Conservation (phyloP, 2,888 invertebrate species). For the Pachydiplax longipennis region DNA sequence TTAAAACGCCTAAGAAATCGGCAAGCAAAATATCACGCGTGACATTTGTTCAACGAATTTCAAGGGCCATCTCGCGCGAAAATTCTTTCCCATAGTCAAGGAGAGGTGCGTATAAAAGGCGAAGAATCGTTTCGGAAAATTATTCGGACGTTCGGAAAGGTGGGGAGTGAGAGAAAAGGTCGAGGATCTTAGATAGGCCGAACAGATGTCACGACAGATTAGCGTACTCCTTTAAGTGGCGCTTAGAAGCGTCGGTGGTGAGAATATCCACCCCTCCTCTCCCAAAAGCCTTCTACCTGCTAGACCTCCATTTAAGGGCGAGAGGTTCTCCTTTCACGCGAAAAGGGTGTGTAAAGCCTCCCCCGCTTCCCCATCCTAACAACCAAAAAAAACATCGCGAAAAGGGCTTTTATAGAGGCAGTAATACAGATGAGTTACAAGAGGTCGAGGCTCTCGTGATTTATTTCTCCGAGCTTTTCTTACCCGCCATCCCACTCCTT, state of each 20-base stretch:
- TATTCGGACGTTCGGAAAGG: too few species aligned
- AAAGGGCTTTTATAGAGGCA: neutral
- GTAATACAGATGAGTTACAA: slow-evolving; percentile 36
- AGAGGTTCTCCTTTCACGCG: neutral
- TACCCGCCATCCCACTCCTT: neutral
- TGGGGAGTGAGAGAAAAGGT: too few species aligned
- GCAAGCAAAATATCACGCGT: too few species aligned
- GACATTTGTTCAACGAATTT: too few species aligned
- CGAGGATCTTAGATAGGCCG: neutral
- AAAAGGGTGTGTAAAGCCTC: neutral
- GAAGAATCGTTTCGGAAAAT: too few species aligned
- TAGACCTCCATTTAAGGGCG: neutral
- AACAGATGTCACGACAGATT: slow-evolving; percentile 1
- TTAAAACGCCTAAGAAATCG: too few species aligned
- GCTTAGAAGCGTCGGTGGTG: neutral
- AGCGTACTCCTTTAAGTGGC: neutral
- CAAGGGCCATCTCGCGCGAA: too few species aligned
- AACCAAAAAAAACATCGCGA: neutral
- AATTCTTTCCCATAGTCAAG: too few species aligned
- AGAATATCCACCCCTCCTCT: neutral
- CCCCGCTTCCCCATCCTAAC: neutral
- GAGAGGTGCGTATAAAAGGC: too few species aligned
- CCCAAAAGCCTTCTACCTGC: neutral
- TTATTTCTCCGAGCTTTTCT: slow-evolving; percentile 11
- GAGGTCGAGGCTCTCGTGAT: slow-evolving; percentile 38